Evolutionary conservation across 2,797 vertebrate genomes (phyloP).

Genomic region (Bradypodion pumilum): DNA sequence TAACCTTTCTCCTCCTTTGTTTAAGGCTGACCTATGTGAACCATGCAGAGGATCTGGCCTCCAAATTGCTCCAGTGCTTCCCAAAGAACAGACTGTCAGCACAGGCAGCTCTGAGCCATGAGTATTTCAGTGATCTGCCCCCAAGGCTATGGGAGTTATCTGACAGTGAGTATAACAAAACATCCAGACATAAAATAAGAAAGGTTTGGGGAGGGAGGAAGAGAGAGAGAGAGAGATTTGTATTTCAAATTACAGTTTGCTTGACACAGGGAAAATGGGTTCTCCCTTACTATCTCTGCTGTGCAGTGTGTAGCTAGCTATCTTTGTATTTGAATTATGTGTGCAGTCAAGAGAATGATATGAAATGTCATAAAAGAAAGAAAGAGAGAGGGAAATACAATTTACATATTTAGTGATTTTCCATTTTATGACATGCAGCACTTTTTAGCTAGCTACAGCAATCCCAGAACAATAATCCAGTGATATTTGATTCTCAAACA

Average conservation of each 20-base stretch:
- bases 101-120: slow-evolving; percentile 89
- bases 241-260: slow-evolving; percentile 67
- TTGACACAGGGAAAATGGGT: slow-evolving; percentile 71
- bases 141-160: slow-evolving; percentile 93
- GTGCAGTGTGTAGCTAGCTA: slow-evolving; percentile 73
- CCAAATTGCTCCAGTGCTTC: slow-evolving; percentile 95
- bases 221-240: slow-evolving; percentile 33
- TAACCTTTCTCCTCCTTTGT: slow-evolving; percentile 55
- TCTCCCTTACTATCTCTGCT: slow-evolving; percentile 74
- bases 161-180: slow-evolving; percentile 86
- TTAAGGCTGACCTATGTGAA: slow-evolving; percentile 91
- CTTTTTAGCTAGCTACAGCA: slow-evolving; percentile 71
- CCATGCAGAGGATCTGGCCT: slow-evolving; percentile 94
- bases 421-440: slow-evolving; percentile 57
- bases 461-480: slow-evolving; percentile 65
- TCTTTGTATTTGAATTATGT: slow-evolving; percentile 78
- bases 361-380: slow-evolving; percentile 74
- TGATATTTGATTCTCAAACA: slow-evolving; percentile 65
- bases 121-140: slow-evolving; percentile 95
- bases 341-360: slow-evolving; percentile 73
- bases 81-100: slow-evolving; percentile 97
- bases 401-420: slow-evolving; percentile 81
- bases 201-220: not conserved
- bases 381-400: slow-evolving; percentile 66
- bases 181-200: not conserved